Conservation (phyloP, 2,797 vertebrate genomes). For the Hipposideros larvatus region DNA sequence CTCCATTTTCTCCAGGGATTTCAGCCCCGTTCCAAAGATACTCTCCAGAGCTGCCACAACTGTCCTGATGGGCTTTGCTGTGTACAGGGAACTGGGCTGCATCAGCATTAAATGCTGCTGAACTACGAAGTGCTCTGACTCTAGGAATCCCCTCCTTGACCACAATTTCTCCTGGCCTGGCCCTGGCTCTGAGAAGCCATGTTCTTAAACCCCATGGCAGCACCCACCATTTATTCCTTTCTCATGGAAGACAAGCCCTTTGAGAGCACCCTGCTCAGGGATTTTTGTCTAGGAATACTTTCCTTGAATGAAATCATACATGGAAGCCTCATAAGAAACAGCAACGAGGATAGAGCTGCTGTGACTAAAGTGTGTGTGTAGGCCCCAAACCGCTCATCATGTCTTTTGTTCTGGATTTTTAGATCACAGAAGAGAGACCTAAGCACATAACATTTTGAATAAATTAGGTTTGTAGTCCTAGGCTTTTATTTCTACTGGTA, state of each 20-base stretch:
- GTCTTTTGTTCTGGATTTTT: background rate
- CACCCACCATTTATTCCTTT: background rate
- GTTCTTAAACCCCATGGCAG: background rate
- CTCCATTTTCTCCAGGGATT: slow-evolving; percentile 12
- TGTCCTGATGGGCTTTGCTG: background rate
- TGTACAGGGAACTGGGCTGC: background rate
- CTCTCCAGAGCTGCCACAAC: background rate
- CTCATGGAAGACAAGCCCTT: background rate
- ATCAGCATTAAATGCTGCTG: background rate
- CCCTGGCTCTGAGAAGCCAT: background rate
- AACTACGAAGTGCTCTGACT: background rate
- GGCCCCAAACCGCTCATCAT: background rate
- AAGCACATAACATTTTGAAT: slow-evolving; percentile 16
- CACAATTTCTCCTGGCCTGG: background rate
- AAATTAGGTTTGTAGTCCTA: background rate
- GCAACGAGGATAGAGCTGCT: background rate
- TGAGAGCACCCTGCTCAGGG: background rate
- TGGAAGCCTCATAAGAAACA: background rate
- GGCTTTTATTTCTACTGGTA: background rate
- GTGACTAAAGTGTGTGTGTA: background rate
- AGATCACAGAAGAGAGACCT: background rate
- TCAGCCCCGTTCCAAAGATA: slow-evolving; percentile 14
- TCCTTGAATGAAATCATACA: background rate
- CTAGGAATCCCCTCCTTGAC: background rate
- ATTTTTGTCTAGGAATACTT: background rate